Evolutionary conservation across 35 echinoderm and acorn worm genomes (phyloP).

Genomic region (Stichopus chloronotus): DNA sequence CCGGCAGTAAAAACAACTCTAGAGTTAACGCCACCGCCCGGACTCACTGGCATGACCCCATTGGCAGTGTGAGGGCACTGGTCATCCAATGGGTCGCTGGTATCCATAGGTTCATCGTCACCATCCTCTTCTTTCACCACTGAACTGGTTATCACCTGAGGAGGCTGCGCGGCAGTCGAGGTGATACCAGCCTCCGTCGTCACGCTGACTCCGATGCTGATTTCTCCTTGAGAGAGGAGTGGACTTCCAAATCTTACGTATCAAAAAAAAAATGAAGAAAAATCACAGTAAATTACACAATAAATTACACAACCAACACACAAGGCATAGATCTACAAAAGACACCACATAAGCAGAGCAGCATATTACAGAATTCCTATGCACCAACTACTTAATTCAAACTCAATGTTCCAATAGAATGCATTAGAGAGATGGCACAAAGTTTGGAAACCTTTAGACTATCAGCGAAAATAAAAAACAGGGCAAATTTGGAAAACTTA

Average conservation of each 20-base stretch:
- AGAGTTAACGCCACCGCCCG: constrained; percentile 16
- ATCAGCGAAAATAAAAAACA: too few species aligned
- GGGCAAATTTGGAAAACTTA: too few species aligned
- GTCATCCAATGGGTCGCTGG: constrained; percentile 17
- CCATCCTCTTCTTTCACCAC: constrained; percentile 53
- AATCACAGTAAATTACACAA: too few species aligned
- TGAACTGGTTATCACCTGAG: background rate
- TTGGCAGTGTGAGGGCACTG: constrained; percentile 31
- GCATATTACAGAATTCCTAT: too few species aligned
- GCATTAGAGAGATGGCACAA: too few species aligned
- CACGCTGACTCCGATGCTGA: constrained; percentile 50
- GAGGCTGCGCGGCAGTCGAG: background rate
- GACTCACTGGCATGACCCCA: constrained; percentile 9
- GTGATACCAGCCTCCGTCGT: background rate
- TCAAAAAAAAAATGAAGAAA: background rate
- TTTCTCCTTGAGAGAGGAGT: constrained; percentile 61
- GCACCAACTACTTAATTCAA: too few species aligned
- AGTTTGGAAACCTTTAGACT: too few species aligned
- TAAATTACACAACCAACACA: too few species aligned
- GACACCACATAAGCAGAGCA: too few species aligned
- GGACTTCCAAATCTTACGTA: background rate
- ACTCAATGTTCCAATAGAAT: too few species aligned
- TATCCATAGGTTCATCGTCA: constrained; percentile 44
- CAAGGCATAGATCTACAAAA: too few species aligned
- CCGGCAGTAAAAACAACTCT: constrained; percentile 62